Evolutionary conservation across 2,113 vertebrate species (phyloP), one percentile per base, ranked within the genome.

Genomic region (Alexandromys fortis): DNA sequence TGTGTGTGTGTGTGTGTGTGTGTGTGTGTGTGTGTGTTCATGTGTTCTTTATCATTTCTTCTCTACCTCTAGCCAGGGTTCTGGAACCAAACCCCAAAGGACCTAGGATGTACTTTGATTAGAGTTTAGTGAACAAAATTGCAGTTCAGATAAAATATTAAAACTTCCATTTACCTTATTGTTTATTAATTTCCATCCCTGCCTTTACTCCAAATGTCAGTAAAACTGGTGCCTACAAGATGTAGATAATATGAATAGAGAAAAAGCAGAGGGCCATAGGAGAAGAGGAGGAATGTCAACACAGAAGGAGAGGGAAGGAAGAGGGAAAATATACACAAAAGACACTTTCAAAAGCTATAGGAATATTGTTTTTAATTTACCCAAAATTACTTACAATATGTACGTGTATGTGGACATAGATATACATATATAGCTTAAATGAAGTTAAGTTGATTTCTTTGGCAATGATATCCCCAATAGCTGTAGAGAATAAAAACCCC

Each of bases 351-450:
- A 70, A 73, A 38, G 35, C n/a, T 38, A n/a, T 38, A 73, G 17
- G 7, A 77, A 47, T 77, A 77, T 9, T 76, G 42, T 47, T 77
- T 77, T 47, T 77, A 1, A 77, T 77, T 77, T 47, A 47, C 6
- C 14, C 28, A 47, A 47, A 77, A 47, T 49, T 77, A 47, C 6
- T 77, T 61, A 61, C 1, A 61, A 61, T 30, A 17, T 30, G 4
- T 30, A 77, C 4, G 0, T 76, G 6, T 49, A 1, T 30, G 14
- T 16, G 2, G 0, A 22, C 61, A 61, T 2, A 17, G 7, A 17
- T 16, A 16, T 16, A 47, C 2, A 52, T 16, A 33, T 49, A 49
- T 33, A 47, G 45, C 1, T 30, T 78, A 78, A 49, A 49, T 49
- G 16, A 0, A 49, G 49, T 49, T 49, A 49, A 49, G 49, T 49